Conservation (phyloP, 2,888 invertebrate genomes). For the Dasypogon diadema region DNA sequence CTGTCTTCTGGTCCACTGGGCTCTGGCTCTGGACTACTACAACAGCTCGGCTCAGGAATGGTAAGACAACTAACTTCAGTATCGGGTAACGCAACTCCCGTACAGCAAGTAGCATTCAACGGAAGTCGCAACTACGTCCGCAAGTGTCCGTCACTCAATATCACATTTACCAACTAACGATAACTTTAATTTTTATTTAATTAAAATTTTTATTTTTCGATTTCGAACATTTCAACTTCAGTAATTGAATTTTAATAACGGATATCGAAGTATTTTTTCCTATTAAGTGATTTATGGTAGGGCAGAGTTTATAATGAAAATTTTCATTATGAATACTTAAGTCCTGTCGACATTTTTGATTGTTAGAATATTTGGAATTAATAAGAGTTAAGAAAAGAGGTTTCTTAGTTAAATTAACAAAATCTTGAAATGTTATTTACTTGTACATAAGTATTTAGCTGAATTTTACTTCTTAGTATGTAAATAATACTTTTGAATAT, state of each 20-base stretch:
- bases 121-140: conserved; percentile 75
- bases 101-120: conserved; percentile 71
- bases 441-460: conserved; percentile 3
- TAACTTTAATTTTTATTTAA: conserved; percentile 35
- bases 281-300: conserved; percentile 37
- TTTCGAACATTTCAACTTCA: neutral
- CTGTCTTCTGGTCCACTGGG: conserved; percentile 74
- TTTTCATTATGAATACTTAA: conserved; percentile 47
- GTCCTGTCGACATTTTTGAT: conserved; percentile 55
- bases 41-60: conserved; percentile 93
- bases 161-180: conserved; percentile 74
- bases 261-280: neutral
- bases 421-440: too few species aligned
- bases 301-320: conserved; percentile 45
- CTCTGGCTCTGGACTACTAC: conserved; percentile 82
- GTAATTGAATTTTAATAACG: neutral
- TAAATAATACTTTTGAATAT: neutral
- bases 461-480: neutral
- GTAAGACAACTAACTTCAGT: conserved; percentile 84
- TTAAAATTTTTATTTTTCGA: neutral
- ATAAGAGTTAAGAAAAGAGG: neutral
- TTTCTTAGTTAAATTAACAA: conserved; percentile 7
- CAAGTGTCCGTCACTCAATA: conserved; percentile 83
- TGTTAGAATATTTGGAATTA: neutral
- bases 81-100: conserved; percentile 76